phyloP scores from a whole-genome alignment of 2,113 vertebrate genomes.

The Python bivittatus region DNA sequence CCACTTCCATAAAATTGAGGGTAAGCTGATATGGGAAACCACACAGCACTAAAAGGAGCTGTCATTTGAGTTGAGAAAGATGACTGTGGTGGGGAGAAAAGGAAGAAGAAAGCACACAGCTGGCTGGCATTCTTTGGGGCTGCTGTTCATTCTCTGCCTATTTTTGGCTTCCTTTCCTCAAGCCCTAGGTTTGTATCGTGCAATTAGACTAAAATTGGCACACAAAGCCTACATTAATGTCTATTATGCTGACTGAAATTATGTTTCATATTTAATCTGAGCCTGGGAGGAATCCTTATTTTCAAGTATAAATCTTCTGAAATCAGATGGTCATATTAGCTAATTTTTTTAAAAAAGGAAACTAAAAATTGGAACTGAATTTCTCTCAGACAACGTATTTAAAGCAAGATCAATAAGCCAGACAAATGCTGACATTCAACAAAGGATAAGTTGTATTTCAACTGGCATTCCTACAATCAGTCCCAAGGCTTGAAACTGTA shows the following conservation, averaged over 20 bases:
- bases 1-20: background rate
- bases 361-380: conserved; percentile 7
- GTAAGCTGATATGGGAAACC: background rate
- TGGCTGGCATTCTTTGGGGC: background rate
- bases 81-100: background rate
- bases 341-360: background rate
- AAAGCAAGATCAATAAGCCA: conserved; percentile 34
- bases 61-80: background rate
- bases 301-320: background rate
- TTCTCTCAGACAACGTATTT: background rate
- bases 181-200: background rate
- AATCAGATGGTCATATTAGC: background rate
- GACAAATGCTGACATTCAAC: conserved; percentile 6
- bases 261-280: background rate
- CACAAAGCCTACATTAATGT: background rate
- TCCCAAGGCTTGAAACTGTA: background rate
- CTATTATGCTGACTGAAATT: background rate
- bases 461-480: background rate
- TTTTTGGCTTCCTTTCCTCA: background rate
- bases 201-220: background rate
- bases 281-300: background rate
- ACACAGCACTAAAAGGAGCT: background rate
- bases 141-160: background rate
- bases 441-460: background rate
- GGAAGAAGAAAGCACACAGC: background rate